Base-by-base conservation (phyloP, 2,113 vertebrate species). In the Galbula dea region DNA sequence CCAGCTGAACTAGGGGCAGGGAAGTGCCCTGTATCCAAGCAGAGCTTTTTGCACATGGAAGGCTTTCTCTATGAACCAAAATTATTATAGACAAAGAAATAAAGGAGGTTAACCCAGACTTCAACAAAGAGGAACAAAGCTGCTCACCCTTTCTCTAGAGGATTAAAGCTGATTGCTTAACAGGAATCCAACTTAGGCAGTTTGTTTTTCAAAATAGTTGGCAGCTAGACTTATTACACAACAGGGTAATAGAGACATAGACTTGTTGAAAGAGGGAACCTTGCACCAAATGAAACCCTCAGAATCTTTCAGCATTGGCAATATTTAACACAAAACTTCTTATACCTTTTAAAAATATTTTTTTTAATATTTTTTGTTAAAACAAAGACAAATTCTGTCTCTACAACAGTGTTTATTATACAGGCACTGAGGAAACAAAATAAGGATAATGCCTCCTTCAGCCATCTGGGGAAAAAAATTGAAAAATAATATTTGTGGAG, bases 161-260 rank as follows among this genome's bases (percentile, higher is more conserved):
- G 75, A 93, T 83, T 96, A 89, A 91, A 94, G 74, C 66, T 93
- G 87, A 92, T 96, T 96, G 89, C 89, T 83, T 96, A 94, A 96
- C 83, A 93, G 92, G 86, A 95, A 84, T 93, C 81, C 92, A 92
- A 93, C 90, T 83, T 63, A 77, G 91, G 85, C 93, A 74, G 94
- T 94, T 96, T 90, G 83, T 91, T 95, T 96, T 94, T 94, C 95
- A 95, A 94, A 91, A 83, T 17, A 91, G 46, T 90, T 96, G 96
- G 94, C 96, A 94, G 73, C 86, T 67, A 17, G 12, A 77, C 55
- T 72, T 87, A 52, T 96, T 92, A 59, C 91, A 77, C 95, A 96
- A 96, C 58, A 89, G n/a, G 67, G 51, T 83, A 92, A 91, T 43
- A 43, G 85, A 83, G 72, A 83, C 89, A 76, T 52, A 91, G 84